Evolutionary conservation across 1,140 invertebrate genomes (phyloP).

Genomic region (Atta colombica): DNA sequence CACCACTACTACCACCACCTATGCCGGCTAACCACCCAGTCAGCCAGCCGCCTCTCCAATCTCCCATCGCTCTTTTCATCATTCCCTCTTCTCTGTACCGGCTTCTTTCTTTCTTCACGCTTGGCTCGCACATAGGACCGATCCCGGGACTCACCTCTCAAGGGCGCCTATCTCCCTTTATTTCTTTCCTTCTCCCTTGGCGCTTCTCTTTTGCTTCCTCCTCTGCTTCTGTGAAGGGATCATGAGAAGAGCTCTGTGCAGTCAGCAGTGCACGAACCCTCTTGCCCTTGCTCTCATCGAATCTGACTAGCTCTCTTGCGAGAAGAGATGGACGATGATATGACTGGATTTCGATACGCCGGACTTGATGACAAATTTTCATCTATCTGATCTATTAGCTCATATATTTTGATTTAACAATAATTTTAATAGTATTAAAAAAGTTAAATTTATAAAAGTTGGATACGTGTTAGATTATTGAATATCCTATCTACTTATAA

Average conservation of each 20-base stretch:
- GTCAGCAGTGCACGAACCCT: constrained; percentile 63
- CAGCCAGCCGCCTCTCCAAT: constrained; percentile 71
- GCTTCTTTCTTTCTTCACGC: constrained; percentile 82
- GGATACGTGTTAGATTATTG: not conserved
- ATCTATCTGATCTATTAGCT: constrained; percentile 1
- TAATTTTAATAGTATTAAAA: constrained; percentile 10
- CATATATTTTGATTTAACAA: not conserved
- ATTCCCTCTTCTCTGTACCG: constrained; percentile 74
- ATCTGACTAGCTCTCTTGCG: constrained; percentile 46
- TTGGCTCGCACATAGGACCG: constrained; percentile 73
- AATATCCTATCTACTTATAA: not conserved
- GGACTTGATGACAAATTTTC: constrained; percentile 27
- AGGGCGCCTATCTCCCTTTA: constrained; percentile 67
- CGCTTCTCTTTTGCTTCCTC: constrained; percentile 43
- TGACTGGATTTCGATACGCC: constrained; percentile 30
- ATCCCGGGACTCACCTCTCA: constrained; percentile 74
- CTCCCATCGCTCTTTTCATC: constrained; percentile 79
- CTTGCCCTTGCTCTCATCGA: constrained; percentile 57
- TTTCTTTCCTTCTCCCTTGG: constrained; percentile 17
- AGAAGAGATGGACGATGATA: constrained; percentile 52
- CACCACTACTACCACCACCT: constrained; percentile 70
- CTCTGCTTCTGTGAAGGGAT: constrained; percentile 62
- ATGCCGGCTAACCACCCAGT: constrained; percentile 60
- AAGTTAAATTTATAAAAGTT: not conserved
- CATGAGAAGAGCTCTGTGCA: constrained; percentile 58